Evolutionary conservation across 2,797 vertebrate genomes (phyloP).

Genomic region (Coluber constrictor): DNA sequence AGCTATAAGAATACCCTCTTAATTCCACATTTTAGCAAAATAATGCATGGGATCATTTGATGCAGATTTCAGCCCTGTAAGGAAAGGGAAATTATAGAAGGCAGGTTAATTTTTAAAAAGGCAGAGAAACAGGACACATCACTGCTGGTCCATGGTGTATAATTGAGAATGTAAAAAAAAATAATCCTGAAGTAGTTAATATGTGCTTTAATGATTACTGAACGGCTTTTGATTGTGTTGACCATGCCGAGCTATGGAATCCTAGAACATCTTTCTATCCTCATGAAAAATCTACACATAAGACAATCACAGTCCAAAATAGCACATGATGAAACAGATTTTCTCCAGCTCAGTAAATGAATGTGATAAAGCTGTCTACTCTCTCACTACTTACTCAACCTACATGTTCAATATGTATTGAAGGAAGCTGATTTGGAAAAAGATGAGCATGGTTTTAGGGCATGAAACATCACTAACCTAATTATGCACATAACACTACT

Average conservation of each 20-base stretch:
- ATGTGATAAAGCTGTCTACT: neutral
- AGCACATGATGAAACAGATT: neutral
- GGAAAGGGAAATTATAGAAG: neutral
- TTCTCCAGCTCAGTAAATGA: neutral
- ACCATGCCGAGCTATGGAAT: neutral
- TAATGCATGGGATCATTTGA: neutral
- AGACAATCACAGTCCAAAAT: neutral
- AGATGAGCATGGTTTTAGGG: neutral
- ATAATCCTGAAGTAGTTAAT: neutral
- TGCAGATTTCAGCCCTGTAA: neutral
- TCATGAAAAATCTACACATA: neutral
- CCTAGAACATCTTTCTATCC: neutral
- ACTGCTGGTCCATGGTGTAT: neutral
- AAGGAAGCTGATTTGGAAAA: neutral
- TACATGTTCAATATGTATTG: neutral
- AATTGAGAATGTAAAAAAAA: neutral
- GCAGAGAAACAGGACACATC: neutral
- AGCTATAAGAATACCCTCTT: neutral
- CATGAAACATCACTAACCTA: neutral
- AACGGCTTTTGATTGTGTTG: neutral
- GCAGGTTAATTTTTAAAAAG: neutral
- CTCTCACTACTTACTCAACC: neutral
- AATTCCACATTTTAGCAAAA: neutral
- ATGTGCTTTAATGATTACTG: neutral
- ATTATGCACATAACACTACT: neutral